These are phyloP conservation scores for Casuarius casuarius DNA, from an alignment of 2,113 vertebrate genomes.

Conservation along the genomic window DNA sequence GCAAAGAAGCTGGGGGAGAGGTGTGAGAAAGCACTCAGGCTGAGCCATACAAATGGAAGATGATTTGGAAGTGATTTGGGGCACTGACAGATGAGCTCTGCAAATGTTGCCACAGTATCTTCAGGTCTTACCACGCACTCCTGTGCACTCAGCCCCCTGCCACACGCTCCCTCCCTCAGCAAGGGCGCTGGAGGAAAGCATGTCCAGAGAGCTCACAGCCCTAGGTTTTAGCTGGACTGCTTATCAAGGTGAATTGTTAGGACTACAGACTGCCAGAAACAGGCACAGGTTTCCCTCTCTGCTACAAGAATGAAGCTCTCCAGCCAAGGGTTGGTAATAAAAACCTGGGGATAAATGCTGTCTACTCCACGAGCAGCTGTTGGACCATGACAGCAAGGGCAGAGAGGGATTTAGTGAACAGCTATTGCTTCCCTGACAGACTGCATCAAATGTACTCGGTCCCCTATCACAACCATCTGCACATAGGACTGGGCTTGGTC, in stretches of 20 bases:
- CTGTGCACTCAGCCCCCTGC: not conserved
- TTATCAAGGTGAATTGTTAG: not conserved
- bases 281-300: not conserved
- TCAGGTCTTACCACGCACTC: not conserved
- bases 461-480: rapidly evolving
- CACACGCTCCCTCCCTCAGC: rapidly evolving
- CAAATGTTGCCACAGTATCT: not conserved
- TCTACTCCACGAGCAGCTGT: not conserved
- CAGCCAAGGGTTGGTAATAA: not conserved
- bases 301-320: not conserved
- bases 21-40: conserved; percentile 13
- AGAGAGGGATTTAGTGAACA: conserved; percentile 20
- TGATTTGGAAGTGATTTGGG: not conserved
- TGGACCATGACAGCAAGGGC: not conserved
- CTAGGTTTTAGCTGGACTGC: not conserved
- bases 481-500: not conserved
- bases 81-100: not conserved
- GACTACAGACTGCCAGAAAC: not conserved
- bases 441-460: not conserved
- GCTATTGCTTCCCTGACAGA: not conserved
- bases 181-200: not conserved
- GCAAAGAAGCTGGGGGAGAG: conserved; percentile 30
- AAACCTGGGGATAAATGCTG: not conserved
- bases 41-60: not conserved
- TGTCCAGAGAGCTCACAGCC: too few relatives aligned